A percentile compares a stretch with the other conserved stretches of the same genome.
These are phyloP conservation scores for Nibea coibor DNA, from an alignment of 2,113 vertebrate genomes.

Conservation along the genomic window DNA sequence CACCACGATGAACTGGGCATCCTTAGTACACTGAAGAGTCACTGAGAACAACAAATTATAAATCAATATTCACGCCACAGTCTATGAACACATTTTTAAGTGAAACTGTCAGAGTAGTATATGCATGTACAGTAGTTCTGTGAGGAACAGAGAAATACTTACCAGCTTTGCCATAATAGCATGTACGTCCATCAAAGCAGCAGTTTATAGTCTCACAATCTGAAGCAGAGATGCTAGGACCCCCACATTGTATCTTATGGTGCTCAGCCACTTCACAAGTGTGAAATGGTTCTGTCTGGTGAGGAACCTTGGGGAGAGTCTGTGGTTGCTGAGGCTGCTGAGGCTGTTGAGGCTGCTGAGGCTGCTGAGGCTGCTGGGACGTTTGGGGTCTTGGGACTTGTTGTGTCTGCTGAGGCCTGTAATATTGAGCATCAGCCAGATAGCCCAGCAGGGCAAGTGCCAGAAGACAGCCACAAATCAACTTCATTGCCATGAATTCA, in stretches of 20 bases:
- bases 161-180: conserved; percentile 74
- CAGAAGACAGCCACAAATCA: conserved; percentile 43
- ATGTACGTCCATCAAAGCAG: conserved; percentile 66
- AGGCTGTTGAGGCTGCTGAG: not conserved
- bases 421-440: conserved; percentile 44
- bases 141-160: conserved; percentile 2
- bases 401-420: not conserved
- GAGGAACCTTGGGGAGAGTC: too few species aligned
- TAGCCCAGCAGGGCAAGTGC: conserved; percentile 45
- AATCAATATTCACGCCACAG: not conserved
- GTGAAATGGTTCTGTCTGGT: not conserved
- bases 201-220: conserved; percentile 51
- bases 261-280: conserved; percentile 47
- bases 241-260: conserved; percentile 58
- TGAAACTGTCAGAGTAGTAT: not conserved
- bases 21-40: conserved; percentile 80
- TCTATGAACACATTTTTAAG: not conserved
- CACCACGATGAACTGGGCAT: conserved; percentile 74
- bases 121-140: not conserved
- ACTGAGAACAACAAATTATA: conserved; percentile 55
- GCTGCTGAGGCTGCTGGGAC: not conserved
- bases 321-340: not conserved
- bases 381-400: too few species aligned
- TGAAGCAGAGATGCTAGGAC: not conserved
- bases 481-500: conserved; percentile 56